phyloP scores from a whole-genome alignment of 1,140 invertebrate genomes.

The Drosophila takahashii region DNA sequence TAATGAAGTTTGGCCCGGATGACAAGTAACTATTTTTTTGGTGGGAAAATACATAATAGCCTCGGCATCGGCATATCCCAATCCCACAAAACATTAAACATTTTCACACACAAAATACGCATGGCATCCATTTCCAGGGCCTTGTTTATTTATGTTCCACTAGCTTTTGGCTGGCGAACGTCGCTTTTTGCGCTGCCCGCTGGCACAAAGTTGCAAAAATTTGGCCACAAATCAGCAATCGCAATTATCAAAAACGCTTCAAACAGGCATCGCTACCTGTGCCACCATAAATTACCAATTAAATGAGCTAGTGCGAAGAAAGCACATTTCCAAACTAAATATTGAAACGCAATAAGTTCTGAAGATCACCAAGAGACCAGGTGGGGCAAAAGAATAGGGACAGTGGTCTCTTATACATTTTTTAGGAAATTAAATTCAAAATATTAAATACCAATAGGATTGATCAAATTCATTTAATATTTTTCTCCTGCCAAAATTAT shows the following conservation, averaged over 20 bases:
- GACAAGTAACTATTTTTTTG: slow-evolving; percentile 62
- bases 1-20: slow-evolving; percentile 63
- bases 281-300: slow-evolving; percentile 77
- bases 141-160: slow-evolving; percentile 66
- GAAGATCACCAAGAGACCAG: slow-evolving; percentile 34
- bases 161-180: background rate
- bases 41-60: slow-evolving; percentile 49
- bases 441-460: too few species aligned
- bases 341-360: slow-evolving; percentile 80
- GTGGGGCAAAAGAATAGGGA: slow-evolving; percentile 17
- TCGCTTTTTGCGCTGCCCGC: slow-evolving; percentile 27
- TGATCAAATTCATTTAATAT: too few species aligned
- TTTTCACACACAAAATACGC: slow-evolving; percentile 16
- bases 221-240: slow-evolving; percentile 63
- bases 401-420: slow-evolving; percentile 9
- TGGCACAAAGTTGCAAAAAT: slow-evolving; percentile 77
- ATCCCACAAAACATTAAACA: background rate
- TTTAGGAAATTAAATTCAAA: background rate
- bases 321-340: slow-evolving; percentile 74
- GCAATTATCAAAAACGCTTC: slow-evolving; percentile 72
- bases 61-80: background rate
- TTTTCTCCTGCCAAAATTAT: too few species aligned
- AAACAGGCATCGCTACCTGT: slow-evolving; percentile 36
- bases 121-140: slow-evolving; percentile 16
- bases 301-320: slow-evolving; percentile 74